A percentile compares a stretch with the other conserved stretches of the same genome.
These are phyloP conservation scores for Zoroaster sp. DNA, from an alignment of 53 echinoderm and acorn worm species.

Conservation along the genomic window DNA sequence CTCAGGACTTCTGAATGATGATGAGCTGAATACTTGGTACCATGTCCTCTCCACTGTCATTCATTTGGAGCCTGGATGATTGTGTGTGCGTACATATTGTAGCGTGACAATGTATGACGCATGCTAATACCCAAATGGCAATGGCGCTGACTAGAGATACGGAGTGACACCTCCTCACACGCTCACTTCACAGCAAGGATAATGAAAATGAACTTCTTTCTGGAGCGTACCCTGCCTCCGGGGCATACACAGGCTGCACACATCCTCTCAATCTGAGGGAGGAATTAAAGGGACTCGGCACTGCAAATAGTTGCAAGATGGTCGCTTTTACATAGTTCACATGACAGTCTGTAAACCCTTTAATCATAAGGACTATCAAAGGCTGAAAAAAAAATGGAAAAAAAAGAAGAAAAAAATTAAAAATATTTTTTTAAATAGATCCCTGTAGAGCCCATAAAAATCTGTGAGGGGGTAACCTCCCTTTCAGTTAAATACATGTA, in stretches of 20 bases:
- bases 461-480: too few relatives aligned
- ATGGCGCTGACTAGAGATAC: background rate
- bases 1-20: background rate
- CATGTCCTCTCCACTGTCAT: background rate
- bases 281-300: background rate
- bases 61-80: background rate
- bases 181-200: conserved; percentile 8
- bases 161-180: conserved; percentile 14
- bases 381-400: background rate
- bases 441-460: too few relatives aligned
- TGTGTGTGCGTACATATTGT: background rate
- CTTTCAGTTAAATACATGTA: too few relatives aligned
- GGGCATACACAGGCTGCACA: background rate
- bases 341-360: background rate
- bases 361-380: too few relatives aligned
- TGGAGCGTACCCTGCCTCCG: background rate
- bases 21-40: background rate
- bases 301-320: background rate
- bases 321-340: background rate
- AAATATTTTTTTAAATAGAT: too few relatives aligned
- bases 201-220: conserved; percentile 19
- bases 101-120: conserved; percentile 14
- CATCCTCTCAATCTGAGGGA: background rate
- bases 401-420: background rate
- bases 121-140: conserved; percentile 9